Evolutionary conservation across 2,888 invertebrate genomes (phyloP), one percentile per base, ranked within the genome.

Genomic region (Metopia argyrocephala): DNA sequence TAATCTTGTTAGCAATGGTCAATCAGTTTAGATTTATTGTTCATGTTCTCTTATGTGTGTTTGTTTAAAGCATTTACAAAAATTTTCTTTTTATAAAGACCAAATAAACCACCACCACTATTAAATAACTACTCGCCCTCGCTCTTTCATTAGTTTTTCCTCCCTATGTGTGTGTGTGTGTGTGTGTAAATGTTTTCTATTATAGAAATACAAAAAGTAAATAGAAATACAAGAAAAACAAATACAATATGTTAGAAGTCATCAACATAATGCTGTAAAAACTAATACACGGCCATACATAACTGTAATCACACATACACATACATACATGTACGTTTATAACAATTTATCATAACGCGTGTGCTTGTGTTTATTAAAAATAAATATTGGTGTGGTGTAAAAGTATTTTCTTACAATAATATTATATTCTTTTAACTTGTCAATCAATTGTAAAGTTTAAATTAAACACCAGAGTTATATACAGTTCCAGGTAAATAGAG

Each of bases 1-100:
- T 81, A 81, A 81, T 78, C 81, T 75, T 70, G 81, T 81, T 81
- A 78, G 81, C 46, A 56, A 81, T 78, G 81, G 81, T 81, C 81
- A 81, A 81, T 81, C 81, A 81, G 65, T 70, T 75, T n/a, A 64
- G 64, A 66, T 66, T 66, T 78, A 65, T 69, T 71, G 82, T 68
- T 38, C n/a, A n/a, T n/a, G n/a, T n/a, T n/a, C n/a, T n/a, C n/a
- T 46, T 73, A 25, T 66, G 65, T 74, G 59, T 38, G 46, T 56
- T n/a, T 46, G 2, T 18, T 38, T 21, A 1, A 28, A n/a, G n/a
- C n/a, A n/a, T n/a, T n/a, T n/a, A n/a, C n/a, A n/a, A n/a, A n/a
- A n/a, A n/a, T n/a, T n/a, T n/a, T n/a, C n/a, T n/a, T n/a, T n/a
- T n/a, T n/a, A n/a, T n/a, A n/a, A n/a, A n/a, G n/a, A n/a, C n/a